Base-by-base conservation (phyloP, 1,140 invertebrate species). In the Spodoptera litura region DNA sequence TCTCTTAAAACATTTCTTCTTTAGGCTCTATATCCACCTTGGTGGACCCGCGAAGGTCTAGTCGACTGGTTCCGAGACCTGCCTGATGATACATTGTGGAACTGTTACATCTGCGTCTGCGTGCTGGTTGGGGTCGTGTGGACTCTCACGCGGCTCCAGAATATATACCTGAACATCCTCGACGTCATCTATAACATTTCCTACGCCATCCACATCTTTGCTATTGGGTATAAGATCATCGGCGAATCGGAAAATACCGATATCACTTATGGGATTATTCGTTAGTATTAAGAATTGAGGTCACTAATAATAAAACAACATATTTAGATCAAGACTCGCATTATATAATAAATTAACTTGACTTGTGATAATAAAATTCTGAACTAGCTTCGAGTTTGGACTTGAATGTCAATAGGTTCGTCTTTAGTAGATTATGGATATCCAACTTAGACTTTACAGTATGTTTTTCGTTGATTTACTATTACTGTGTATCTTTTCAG, bases 11-110 rank as follows among this genome's bases (percentile, higher is more conserved):
- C 38, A 9, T 8, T 9, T 9, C 8, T 44, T 64, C 81, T 79
- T 4, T 70, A 91, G 90, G 56, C 78, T 8, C 78, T 84, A 52
- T 87, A 90, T 15, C 56, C 80, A 2, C 61, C 71, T 0, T 87
- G 83, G 83, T 90, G 84, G 83, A 79, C 81, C 0, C 62, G 58
- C 0, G 62, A 81, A 5, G 77, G 85, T 15, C 55, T 89, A 0
- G 15, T 84, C 8, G 58, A 78, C n/a, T 86, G 70, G 44, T 78
- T 88, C 10, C 80, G 83, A 25, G 76, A 78, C 13, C 84, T 90
- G 2, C 86, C 88, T 0, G 89, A 91, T 13, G 80, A 89, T 27
- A 78, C 81, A 0, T 1, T 81, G 2, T 92, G 89, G 91, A 92
- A 91, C 76, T 80, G 80, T 10, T 75, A 86, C 53, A 84, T 92